These are phyloP conservation scores for Nomia melanderi DNA, from an alignment of 1,140 invertebrate genomes.

Conservation along the genomic window DNA sequence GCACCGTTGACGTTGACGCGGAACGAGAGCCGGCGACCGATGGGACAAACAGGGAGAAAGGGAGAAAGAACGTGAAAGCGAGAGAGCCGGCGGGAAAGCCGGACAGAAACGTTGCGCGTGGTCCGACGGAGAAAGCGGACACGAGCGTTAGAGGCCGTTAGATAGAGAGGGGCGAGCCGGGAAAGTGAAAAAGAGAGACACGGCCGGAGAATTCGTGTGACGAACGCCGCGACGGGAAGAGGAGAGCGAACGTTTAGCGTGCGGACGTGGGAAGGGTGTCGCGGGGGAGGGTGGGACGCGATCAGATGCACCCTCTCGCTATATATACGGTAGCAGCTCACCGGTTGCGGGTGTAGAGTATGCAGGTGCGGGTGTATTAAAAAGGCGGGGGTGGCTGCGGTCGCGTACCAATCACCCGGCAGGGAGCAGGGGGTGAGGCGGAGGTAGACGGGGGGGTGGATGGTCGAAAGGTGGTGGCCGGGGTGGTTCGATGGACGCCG, in stretches of 20 bases:
- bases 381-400: constrained; percentile 74
- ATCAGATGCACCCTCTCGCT: constrained; percentile 54
- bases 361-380: constrained; percentile 76
- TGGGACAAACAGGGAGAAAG: constrained; percentile 41
- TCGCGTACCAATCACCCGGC: constrained; percentile 75
- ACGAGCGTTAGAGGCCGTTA: constrained; percentile 22
- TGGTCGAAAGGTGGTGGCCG: constrained; percentile 49
- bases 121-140: too few species aligned
- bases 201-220: neutral
- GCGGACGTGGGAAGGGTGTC: neutral
- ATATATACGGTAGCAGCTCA: constrained; percentile 58
- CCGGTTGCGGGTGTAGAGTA: constrained; percentile 65
- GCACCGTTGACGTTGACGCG: constrained; percentile 72
- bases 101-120: too few species aligned
- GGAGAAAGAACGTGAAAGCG: constrained; percentile 22
- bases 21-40: constrained; percentile 55
- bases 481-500: constrained; percentile 59
- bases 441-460: constrained; percentile 45
- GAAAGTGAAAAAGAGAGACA: neutral
- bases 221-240: neutral
- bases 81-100: too few species aligned
- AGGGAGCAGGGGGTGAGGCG: constrained; percentile 58
- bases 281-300: constrained; percentile 5
- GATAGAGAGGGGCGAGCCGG: constrained; percentile 20
- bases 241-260: constrained; percentile 7